phyloP scores from a whole-genome alignment of 2,113 vertebrate genomes.

The Spea bombifrons region DNA sequence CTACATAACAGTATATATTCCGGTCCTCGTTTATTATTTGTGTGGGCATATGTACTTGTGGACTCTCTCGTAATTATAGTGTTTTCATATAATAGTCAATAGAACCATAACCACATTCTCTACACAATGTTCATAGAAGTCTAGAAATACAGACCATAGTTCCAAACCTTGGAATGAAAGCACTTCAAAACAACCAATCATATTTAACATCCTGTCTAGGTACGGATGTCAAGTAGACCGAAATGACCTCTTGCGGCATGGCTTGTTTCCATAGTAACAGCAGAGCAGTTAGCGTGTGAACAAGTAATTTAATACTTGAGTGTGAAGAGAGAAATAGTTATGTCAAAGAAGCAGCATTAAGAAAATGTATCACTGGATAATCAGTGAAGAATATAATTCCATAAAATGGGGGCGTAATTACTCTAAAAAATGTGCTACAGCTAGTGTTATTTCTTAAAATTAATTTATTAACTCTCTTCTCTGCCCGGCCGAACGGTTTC shows the following conservation, averaged over 20 bases:
- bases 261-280: constrained; percentile 39
- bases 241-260: constrained; percentile 31
- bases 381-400: neutral
- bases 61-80: no score
- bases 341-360: constrained; percentile 3
- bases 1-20: no score
- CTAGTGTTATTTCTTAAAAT: no score
- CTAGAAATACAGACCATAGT: neutral
- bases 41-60: no score
- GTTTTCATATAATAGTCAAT: no score
- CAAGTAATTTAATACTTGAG: constrained; percentile 9
- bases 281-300: constrained; percentile 10
- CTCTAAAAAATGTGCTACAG: neutral
- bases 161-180: constrained; percentile 23
- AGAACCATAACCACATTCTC: neutral
- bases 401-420: neutral
- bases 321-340: constrained; percentile 12
- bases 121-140: neutral
- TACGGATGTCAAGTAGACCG: constrained; percentile 38
- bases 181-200: constrained; percentile 12
- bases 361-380: neutral
- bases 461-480: no score
- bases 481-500: no score
- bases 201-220: constrained; percentile 8
- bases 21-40: no score